phyloP scores from a whole-genome alignment of 2,113 vertebrate genomes.

The Strigops habroptila region DNA sequence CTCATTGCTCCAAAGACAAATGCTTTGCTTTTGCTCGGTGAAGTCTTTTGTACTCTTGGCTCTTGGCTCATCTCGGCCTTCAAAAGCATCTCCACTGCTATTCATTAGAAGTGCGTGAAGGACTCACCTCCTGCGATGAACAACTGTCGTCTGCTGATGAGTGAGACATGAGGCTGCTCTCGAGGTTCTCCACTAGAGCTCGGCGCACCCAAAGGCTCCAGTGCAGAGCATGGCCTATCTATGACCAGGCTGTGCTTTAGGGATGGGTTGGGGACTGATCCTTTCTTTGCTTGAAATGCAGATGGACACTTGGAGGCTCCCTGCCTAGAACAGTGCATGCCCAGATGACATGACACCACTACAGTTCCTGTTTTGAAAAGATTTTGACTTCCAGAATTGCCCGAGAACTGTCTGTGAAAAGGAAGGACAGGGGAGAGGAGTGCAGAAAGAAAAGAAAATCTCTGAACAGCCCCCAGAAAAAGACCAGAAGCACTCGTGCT shows the following conservation, averaged over 20 bases:
- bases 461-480: background rate
- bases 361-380: background rate
- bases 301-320: background rate
- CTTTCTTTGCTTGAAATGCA: background rate
- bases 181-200: rapidly evolving
- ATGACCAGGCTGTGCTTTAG: background rate
- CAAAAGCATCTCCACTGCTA: background rate
- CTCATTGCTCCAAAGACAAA: background rate
- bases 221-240: rapidly evolving
- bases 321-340: background rate
- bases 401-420: background rate
- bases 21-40: rapidly evolving
- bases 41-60: background rate
- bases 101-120: background rate
- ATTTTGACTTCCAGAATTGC: background rate
- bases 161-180: background rate
- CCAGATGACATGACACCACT: background rate
- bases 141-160: background rate
- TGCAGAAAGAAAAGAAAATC: background rate
- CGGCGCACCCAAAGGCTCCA: rapidly evolving
- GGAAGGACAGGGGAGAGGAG: background rate
- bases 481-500: background rate
- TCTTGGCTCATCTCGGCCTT: background rate
- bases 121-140: background rate
- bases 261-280: background rate